Evolutionary conservation across 2,797 vertebrate species (phyloP), one percentile per base, ranked within the genome.

Genomic region (Enteromius mattozi): DNA sequence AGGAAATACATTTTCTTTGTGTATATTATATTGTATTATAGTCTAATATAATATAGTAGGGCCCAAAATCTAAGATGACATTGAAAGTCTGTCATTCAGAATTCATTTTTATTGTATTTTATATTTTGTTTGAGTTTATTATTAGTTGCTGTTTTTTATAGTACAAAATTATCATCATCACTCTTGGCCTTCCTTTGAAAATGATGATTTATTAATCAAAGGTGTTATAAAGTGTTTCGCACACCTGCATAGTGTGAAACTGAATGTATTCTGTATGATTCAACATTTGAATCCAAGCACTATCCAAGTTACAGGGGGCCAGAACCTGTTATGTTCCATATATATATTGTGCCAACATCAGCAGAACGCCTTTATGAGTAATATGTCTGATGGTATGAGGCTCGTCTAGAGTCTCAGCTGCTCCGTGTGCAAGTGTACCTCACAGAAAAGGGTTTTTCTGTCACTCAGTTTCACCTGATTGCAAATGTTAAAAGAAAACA

Each of bases 381-480:
- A 79, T 37, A 45, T 80, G 77, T 86, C 70, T 75, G 30, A 24
- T 70, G 35, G 30, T 27, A 59, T 78, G 66, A 51, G 69, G 65
- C 74, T 86, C 42, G 35, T 14, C 27, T 49, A 17, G 19, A 59
- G 24, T 70, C 72, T 7, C 14, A 82, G 68, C 80, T 86, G 74
- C 56, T 30, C 33, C 2, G 21, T 83, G 69, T 83, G 54, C 78
- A 61, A 47, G 51, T 68, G 35, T 19, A 70, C 19, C 13, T 51
- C 14, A 30, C 49, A 63, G 77, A 59, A 80, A 72, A 75, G 47
- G 4, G 80, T 83, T 80, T 69, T 69, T 63, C 30, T 75, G 40
- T 84, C 78, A 70, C 49, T 56, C 35, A 13, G 49, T 84, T 84
- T 45, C 49, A 86, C 70, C 49, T 81, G 77, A 80, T 30, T 45